These are phyloP conservation scores for Spheniscus mendiculus DNA, from an alignment of 2,113 vertebrate genomes.

Conservation along the genomic window DNA sequence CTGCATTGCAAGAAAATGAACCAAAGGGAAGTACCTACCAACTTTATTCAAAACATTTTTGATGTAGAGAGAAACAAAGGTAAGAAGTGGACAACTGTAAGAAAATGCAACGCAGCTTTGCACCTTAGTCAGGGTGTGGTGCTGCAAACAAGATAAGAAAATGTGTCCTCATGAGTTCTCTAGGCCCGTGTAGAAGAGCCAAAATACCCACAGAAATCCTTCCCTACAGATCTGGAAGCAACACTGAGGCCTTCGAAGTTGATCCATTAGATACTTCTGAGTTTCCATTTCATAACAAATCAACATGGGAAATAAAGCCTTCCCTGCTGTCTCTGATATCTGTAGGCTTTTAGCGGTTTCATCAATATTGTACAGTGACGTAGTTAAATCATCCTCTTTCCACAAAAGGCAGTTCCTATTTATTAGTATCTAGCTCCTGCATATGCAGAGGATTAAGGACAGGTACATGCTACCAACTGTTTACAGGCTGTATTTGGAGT, in stretches of 20 bases:
- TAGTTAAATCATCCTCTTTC: neutral
- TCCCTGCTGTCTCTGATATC: neutral
- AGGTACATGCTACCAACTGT: neutral
- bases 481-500: neutral
- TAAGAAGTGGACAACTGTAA: neutral
- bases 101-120: neutral
- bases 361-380: neutral
- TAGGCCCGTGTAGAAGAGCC: neutral
- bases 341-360: neutral
- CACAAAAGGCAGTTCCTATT: neutral
- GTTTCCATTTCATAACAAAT: neutral
- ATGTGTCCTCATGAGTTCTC: fast-evolving
- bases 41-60: neutral
- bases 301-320: neutral
- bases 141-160: neutral
- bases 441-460: neutral
- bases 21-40: neutral
- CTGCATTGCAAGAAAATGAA: neutral
- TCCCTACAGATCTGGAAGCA: neutral
- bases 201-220: neutral
- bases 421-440: neutral
- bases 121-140: neutral
- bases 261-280: neutral
- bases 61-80: neutral
- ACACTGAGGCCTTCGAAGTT: neutral